Evolutionary conservation across 2,113 vertebrate genomes (phyloP).

Genomic region (Asarcornis scutulata): DNA sequence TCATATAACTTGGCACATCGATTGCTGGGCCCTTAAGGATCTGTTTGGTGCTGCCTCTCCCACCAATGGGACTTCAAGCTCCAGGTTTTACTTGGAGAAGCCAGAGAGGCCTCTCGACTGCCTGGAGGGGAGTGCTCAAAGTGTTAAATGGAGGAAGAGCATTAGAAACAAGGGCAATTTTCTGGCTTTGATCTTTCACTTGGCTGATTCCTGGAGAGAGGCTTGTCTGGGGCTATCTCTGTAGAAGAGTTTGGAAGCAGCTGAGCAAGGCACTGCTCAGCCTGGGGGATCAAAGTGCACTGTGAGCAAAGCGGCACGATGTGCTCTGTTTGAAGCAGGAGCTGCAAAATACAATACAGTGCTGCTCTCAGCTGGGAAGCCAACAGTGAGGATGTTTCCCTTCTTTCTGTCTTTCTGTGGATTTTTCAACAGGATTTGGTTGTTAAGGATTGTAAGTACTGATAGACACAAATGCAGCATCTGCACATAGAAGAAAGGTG

Average conservation of each 20-base stretch:
- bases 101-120: not conserved
- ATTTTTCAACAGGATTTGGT: constrained; percentile 4
- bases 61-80: not conserved
- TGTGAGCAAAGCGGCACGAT: not conserved
- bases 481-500: not conserved
- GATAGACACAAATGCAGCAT: not conserved
- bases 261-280: not conserved
- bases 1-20: not conserved
- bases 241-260: not conserved
- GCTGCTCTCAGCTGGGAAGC: not conserved
- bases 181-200: constrained; percentile 58
- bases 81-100: not conserved
- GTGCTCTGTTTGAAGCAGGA: not conserved
- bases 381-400: not conserved
- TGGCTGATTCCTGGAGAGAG: constrained; percentile 12
- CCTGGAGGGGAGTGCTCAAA: not conserved
- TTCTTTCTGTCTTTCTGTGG: not conserved
- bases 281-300: constrained; percentile 1
- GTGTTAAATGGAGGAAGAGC: constrained; percentile 15
- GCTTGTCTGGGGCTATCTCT: constrained; percentile 31
- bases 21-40: not conserved
- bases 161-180: not conserved
- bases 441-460: not conserved
- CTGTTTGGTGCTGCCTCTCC: not conserved
- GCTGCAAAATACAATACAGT: not conserved